Percentiles rank a stretch among this genome's conserved stretches.
Conservation (phyloP, 2,888 invertebrate genomes). For the Diplazon laetatorius region DNA sequence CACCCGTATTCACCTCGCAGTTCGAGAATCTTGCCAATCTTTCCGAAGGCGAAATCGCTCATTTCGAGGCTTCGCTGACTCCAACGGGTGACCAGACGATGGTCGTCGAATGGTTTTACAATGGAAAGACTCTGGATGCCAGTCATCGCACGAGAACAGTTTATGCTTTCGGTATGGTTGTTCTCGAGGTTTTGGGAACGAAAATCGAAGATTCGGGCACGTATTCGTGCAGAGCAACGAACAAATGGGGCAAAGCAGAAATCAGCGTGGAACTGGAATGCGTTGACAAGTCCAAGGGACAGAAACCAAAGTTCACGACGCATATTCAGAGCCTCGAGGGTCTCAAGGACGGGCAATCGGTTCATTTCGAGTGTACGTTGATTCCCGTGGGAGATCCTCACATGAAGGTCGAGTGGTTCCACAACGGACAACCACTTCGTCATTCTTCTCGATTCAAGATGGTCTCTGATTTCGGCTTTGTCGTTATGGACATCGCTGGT, state of each 20-base stretch:
- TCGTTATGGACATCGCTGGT: constrained; percentile 96
- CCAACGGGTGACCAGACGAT: constrained; percentile 97
- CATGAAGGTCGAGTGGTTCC: constrained; percentile 98
- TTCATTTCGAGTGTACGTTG: constrained; percentile 97
- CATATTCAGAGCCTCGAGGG: constrained; percentile 93
- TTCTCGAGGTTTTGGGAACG: constrained; percentile 96
- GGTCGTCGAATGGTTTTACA: constrained; percentile 98
- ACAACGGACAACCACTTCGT: constrained; percentile 94
- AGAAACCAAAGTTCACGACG: constrained; percentile 94
- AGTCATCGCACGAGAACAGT: constrained; percentile 96
- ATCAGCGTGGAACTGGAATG: constrained; percentile 92
- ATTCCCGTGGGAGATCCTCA: constrained; percentile 97
- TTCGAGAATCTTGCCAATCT: constrained; percentile 92
- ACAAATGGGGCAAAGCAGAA: constrained; percentile 94
- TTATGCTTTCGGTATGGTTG: constrained; percentile 98
- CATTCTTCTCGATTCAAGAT: constrained; percentile 96
- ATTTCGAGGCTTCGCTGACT: constrained; percentile 97
- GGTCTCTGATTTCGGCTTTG: constrained; percentile 97
- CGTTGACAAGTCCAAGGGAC: constrained; percentile 92
- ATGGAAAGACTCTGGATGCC: constrained; percentile 93
- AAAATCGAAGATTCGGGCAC: constrained; percentile 96
- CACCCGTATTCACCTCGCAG: constrained; percentile 94
- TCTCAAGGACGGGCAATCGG: constrained; percentile 95
- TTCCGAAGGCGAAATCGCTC: constrained; percentile 97
- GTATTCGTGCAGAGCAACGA: constrained; percentile 94